Percentiles rank a stretch among this genome's conserved stretches.
These are phyloP conservation scores for Cosmia trapezina DNA, from an alignment of 2,888 invertebrate genomes.

Conservation along the genomic window DNA sequence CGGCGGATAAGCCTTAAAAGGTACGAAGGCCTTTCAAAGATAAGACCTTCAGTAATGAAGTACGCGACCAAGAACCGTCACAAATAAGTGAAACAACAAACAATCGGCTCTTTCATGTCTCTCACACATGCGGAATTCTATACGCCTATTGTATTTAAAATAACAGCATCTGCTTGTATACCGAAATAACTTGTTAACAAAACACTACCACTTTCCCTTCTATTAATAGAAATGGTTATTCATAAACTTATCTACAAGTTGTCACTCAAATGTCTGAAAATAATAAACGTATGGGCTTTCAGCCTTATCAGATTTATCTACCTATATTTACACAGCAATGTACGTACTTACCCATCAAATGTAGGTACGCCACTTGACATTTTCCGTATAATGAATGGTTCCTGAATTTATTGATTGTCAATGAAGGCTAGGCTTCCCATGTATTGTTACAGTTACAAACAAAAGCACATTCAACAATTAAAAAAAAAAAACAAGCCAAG, in stretches of 20 bases:
- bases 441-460: not conserved
- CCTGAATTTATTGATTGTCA: slow-evolving; percentile 13
- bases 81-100: not conserved
- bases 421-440: not conserved
- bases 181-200: slow-evolving; percentile 3
- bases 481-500: not conserved
- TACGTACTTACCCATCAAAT: slow-evolving; percentile 38
- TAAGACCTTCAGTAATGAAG: too few species aligned
- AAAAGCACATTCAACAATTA: not conserved
- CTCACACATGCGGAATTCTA: not conserved
- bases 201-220: slow-evolving; percentile 13
- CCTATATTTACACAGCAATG: slow-evolving; percentile 62
- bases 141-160: slow-evolving; percentile 2
- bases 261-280: slow-evolving; percentile 66
- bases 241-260: slow-evolving; percentile 59
- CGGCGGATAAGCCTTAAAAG: too few species aligned
- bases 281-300: slow-evolving; percentile 61
- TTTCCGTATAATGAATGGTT: slow-evolving; percentile 21
- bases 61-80: not conserved
- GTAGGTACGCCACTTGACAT: slow-evolving; percentile 40
- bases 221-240: slow-evolving; percentile 47
- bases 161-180: not conserved
- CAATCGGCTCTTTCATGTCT: not conserved
- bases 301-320: slow-evolving; percentile 65
- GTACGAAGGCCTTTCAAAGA: too few species aligned